These are phyloP conservation scores for Neoniphon sammara DNA, from an alignment of 2,797 vertebrate genomes.

Conservation along the genomic window DNA sequence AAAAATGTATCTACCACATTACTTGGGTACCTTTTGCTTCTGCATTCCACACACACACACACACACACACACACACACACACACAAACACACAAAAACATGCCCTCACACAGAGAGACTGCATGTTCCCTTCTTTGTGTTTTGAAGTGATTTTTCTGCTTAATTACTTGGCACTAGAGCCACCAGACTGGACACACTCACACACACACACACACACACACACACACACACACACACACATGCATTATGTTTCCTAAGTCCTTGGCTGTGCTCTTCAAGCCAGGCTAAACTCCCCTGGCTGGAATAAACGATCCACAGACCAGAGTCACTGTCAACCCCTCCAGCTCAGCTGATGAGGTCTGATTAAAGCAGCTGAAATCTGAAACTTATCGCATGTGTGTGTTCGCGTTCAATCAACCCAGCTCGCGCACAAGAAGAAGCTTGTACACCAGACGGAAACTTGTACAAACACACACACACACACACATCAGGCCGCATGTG, in stretches of 20 bases:
- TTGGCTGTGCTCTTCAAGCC: conserved; percentile 34
- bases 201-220: neutral
- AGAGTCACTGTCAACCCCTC: conserved; percentile 33
- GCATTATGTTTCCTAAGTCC: conserved; percentile 31
- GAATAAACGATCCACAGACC: conserved; percentile 34
- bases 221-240: neutral
- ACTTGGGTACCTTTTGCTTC: neutral
- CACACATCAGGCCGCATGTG: conserved; percentile 14
- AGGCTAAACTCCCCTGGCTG: conserved; percentile 14
- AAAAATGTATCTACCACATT: neutral
- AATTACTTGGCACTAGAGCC: conserved; percentile 47
- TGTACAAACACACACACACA: neutral
- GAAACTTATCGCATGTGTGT: conserved; percentile 54
- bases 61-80: neutral
- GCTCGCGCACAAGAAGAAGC: conserved; percentile 21
- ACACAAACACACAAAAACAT: neutral
- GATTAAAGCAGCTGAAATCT: conserved; percentile 66
- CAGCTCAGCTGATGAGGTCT: conserved; percentile 55
- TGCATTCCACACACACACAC: neutral
- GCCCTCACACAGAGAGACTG: neutral
- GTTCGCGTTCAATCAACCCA: conserved; percentile 57
- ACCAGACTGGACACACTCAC: conserved; percentile 24
- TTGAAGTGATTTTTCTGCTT: conserved; percentile 37
- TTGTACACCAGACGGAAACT: neutral
- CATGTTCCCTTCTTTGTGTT: conserved; percentile 22